These are phyloP conservation scores for Chymomyza costata DNA, from an alignment of 1,140 invertebrate genomes.

Conservation along the genomic window DNA sequence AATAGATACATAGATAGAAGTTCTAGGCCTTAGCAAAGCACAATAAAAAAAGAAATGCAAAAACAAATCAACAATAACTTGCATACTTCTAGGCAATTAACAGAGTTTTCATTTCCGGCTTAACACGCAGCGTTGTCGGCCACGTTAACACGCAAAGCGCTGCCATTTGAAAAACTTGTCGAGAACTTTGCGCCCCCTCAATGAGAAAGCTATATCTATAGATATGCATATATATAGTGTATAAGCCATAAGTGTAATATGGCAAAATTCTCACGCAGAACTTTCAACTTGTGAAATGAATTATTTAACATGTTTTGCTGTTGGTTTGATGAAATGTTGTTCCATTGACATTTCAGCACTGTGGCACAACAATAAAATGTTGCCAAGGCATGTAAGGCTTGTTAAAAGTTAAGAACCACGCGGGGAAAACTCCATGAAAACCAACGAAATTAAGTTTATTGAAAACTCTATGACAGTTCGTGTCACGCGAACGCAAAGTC, in stretches of 20 bases:
- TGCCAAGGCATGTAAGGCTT: constrained; percentile 16
- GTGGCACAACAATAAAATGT: constrained; percentile 8
- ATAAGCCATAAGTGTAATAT: constrained; percentile 46
- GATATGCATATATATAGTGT: too few relatives aligned
- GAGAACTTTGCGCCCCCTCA: not conserved
- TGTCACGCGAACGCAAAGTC: constrained; percentile 42
- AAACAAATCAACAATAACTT: constrained; percentile 20
- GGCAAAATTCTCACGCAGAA: constrained; percentile 65
- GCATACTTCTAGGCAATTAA: constrained; percentile 70
- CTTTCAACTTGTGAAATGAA: constrained; percentile 56
- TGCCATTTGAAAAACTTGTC: constrained; percentile 7
- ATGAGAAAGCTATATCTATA: too few relatives aligned
- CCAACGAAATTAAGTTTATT: constrained; percentile 19
- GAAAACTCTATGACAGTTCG: not conserved
- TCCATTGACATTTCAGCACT: constrained; percentile 49
- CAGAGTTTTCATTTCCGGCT: constrained; percentile 65
- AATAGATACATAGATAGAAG: constrained; percentile 30
- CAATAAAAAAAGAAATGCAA: constrained; percentile 30
- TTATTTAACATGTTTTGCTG: constrained; percentile 63
- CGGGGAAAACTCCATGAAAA: constrained; percentile 29
- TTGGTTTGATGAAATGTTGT: constrained; percentile 2
- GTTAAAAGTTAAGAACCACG: constrained; percentile 41
- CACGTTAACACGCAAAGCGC: not conserved
- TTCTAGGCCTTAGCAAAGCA: constrained; percentile 1
- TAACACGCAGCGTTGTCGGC: constrained; percentile 47